phyloP scores from a whole-genome alignment of 1,140 invertebrate species.

The Ips nitidus region DNA sequence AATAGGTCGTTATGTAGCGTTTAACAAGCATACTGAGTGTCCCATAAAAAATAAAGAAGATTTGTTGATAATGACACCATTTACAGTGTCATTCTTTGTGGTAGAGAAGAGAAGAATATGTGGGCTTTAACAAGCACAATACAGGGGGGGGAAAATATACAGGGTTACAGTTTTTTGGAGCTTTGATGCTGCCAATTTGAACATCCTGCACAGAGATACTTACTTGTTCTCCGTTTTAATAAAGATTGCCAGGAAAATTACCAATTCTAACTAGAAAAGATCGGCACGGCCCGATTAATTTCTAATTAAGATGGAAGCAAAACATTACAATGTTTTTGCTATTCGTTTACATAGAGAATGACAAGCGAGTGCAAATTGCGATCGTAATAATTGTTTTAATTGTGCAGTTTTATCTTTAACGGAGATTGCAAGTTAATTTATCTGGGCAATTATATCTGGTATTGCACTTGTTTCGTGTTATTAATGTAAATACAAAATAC shows the following conservation, averaged over 20 bases:
- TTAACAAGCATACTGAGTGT: too few relatives aligned
- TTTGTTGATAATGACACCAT: too few relatives aligned
- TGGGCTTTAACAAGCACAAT: too few relatives aligned
- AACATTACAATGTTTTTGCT: conserved; percentile 7
- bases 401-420: conserved; percentile 18
- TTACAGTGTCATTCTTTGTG: too few relatives aligned
- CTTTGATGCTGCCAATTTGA: too few relatives aligned
- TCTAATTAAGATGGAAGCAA: conserved; percentile 22
- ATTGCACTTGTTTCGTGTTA: conserved; percentile 27
- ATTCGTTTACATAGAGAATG: conserved; percentile 17
- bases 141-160: too few relatives aligned
- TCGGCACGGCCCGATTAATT: conserved; percentile 7
- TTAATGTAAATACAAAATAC: conserved; percentile 26
- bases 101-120: too few relatives aligned
- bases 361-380: conserved; percentile 20
- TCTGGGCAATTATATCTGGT: conserved; percentile 24
- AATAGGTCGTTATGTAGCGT: too few relatives aligned
- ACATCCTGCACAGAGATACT: too few relatives aligned
- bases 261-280: conserved; percentile 15
- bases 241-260: background rate
- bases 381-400: conserved; percentile 22
- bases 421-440: conserved; percentile 24
- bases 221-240: too few relatives aligned
- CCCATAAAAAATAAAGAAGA: too few relatives aligned
- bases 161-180: too few relatives aligned